These are phyloP conservation scores for Umimayanthus chanpuru DNA, from an alignment of 92 coral and sea anemone genomes.

Conservation along the genomic window DNA sequence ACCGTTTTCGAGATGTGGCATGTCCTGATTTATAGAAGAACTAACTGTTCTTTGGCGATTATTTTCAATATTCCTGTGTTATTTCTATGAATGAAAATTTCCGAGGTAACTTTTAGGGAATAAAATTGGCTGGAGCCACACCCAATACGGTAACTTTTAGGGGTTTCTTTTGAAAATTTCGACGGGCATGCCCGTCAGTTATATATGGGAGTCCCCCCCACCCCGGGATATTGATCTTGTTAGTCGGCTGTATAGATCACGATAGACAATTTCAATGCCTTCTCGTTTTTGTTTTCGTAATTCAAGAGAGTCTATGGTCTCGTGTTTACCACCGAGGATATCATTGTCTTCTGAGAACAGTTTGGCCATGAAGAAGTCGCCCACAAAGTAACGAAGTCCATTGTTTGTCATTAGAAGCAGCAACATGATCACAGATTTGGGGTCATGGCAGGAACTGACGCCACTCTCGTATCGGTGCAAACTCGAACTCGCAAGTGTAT, in stretches of 20 bases:
- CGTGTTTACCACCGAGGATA: conserved; percentile 53
- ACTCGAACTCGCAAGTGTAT: not conserved
- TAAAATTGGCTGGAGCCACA: too few relatives aligned
- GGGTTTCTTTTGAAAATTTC: too few relatives aligned
- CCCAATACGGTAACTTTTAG: too few relatives aligned
- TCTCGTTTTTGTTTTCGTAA: not conserved
- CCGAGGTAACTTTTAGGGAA: too few relatives aligned
- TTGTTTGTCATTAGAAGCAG: conserved; percentile 64
- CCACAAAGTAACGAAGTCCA: conserved; percentile 56
- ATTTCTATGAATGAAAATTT: too few relatives aligned
- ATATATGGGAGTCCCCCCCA: too few relatives aligned
- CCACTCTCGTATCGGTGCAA: not conserved
- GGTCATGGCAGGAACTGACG: conserved; percentile 39
- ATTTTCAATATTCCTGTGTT: too few relatives aligned
- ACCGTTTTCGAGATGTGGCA: too few relatives aligned
- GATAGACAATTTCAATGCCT: not conserved
- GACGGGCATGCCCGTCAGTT: too few relatives aligned
- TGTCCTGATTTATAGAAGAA: too few relatives aligned
- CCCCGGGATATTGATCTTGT: too few relatives aligned
- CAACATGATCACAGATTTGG: conserved; percentile 45
- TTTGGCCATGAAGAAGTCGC: conserved; percentile 62
- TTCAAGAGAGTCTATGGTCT: conserved; percentile 6
- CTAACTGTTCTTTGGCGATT: too few relatives aligned
- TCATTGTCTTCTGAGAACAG: conserved; percentile 55
- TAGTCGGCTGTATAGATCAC: not conserved